Base-by-base conservation (phyloP, 2,797 vertebrate genomes). In the Bufotes viridis region DNA sequence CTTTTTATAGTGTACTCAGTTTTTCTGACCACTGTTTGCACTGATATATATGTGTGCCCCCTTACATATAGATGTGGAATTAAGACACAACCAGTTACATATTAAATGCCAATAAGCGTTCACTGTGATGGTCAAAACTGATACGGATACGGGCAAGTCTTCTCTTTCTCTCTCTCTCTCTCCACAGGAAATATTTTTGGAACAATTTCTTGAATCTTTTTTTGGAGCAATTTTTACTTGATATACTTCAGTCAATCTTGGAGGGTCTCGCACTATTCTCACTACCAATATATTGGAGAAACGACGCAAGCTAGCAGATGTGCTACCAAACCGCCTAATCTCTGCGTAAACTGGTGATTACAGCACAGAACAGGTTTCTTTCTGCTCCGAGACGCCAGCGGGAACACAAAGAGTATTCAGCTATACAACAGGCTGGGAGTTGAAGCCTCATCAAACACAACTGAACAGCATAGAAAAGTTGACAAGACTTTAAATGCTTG, bases 141-240 rank as follows among this genome's bases (percentile, higher is more conserved):
- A 34, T 34, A 34, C 29, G 29, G 61, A 57, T 61, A 22, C 29
- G 72, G 72, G 24, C 78, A 87, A 57, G 49, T 69, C 61, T 80
- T 86, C 49, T 67, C n/a, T 3, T 20, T 3, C 22, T 14, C 26
- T 67, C n/a, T 3, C 26, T 3, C 22, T 14, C 26, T 81, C 85
- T 81, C 78, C 18, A n/a, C 85, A 18, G 85, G 78, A 78, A 60
- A 78, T 75, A 87, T 81, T 72, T 78, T 58, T 81, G 76, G 29
- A 80, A 70, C 78, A 81, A 87, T 87, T 87, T 87, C 65, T 60
- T 51, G 65, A 70, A 87, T 87, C 65, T 87, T 53, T 72, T 87
- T 81, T 72, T 87, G 26, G 22, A 81, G 85, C 85, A 81, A 81
- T 87, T 87, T 86, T 72, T 55, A 87, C 85, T 87, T 60, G 55